Conservation (phyloP, 2,888 invertebrate genomes). For the Pelosia muscerda region DNA sequence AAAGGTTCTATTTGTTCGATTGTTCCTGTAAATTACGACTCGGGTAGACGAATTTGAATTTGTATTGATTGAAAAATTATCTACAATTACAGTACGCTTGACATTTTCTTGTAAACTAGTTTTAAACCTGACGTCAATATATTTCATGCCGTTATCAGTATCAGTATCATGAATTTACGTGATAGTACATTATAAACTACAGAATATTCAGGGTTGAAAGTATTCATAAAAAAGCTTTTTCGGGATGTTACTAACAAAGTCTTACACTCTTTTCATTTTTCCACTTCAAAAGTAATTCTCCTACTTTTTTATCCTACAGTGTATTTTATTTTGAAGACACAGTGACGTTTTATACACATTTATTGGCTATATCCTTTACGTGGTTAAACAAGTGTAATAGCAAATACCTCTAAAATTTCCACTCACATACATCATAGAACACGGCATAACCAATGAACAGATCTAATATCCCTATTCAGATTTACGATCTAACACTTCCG, state of each 20-base stretch:
- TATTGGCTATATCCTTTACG: too few relatives aligned
- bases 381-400: not conserved
- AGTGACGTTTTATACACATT: too few relatives aligned
- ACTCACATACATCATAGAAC: slow-evolving; percentile 10
- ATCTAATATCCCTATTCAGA: slow-evolving; percentile 55
- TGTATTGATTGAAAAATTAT: not conserved
- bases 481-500: slow-evolving; percentile 65
- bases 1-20: not conserved
- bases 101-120: too few relatives aligned
- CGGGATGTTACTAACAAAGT: not conserved
- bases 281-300: too few relatives aligned
- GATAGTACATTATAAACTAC: not conserved
- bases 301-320: too few relatives aligned
- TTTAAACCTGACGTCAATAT: not conserved
- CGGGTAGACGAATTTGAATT: not conserved
- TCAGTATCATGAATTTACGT: not conserved
- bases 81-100: too few relatives aligned
- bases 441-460: slow-evolving; percentile 44
- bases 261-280: not conserved
- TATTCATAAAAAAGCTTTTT: not conserved
- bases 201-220: not conserved
- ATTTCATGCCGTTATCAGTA: not conserved
- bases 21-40: not conserved
- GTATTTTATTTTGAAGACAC: too few relatives aligned
- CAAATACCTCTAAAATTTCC: not conserved